phyloP scores from a whole-genome alignment of 2,113 vertebrate species.

The Mobula birostris region DNA sequence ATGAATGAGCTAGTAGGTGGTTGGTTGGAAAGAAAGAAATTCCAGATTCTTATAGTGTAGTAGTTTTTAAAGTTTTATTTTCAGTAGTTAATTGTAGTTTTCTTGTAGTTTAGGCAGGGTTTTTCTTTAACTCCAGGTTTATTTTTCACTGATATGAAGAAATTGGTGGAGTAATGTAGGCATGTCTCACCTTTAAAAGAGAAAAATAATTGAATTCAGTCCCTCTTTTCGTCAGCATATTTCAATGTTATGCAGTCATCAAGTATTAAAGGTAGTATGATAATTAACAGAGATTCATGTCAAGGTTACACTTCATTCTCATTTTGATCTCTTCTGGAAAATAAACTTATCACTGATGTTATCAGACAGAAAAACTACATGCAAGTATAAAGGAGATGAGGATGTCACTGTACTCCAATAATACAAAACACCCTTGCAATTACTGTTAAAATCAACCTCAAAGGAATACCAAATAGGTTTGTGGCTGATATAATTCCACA shows the following conservation, averaged over 20 bases:
- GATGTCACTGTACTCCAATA: neutral
- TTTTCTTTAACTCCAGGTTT: neutral
- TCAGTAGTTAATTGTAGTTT: too few relatives aligned
- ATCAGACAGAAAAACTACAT: neutral
- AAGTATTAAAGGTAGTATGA: neutral
- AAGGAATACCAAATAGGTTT: neutral
- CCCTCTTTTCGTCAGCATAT: neutral
- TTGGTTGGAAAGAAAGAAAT: neutral
- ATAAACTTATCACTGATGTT: neutral
- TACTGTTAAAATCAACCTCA: neutral
- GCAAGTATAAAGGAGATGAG: neutral
- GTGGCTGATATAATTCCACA: neutral
- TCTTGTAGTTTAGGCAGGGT: neutral
- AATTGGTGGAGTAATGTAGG: neutral
- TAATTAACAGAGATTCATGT: constrained; percentile 2
- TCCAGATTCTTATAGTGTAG: too few relatives aligned
- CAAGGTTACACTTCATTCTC: neutral
- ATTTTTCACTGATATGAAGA: neutral
- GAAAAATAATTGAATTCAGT: neutral
- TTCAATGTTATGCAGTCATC: neutral
- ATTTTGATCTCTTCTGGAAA: constrained; percentile 9
- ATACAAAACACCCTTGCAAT: neutral
- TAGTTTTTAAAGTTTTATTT: too few relatives aligned
- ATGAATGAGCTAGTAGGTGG: neutral
- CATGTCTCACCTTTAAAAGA: neutral